These are phyloP conservation scores for Epizoanthus stellaris DNA, from an alignment of 92 coral and sea anemone species.

Conservation along the genomic window DNA sequence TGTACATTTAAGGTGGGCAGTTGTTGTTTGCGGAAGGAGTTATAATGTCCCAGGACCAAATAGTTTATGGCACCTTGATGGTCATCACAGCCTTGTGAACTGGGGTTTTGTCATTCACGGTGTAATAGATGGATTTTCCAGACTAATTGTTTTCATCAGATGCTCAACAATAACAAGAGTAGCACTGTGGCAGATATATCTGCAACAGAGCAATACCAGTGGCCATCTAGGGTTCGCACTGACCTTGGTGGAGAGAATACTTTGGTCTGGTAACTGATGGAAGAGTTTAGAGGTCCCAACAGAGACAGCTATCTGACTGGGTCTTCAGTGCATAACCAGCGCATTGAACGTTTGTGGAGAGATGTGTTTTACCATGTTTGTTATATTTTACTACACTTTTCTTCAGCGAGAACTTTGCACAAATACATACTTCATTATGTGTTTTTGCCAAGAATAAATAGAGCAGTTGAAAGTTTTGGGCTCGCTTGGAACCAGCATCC, in stretches of 20 bases:
- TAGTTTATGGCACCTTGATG: conserved; percentile 70
- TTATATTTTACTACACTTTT: conserved; percentile 38
- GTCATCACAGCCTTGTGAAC: conserved; percentile 46
- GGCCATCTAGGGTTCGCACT: conserved; percentile 58
- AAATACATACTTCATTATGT: conserved; percentile 38
- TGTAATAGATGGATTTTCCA: conserved; percentile 49
- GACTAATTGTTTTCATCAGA: conserved; percentile 33
- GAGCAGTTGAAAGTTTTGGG: conserved; percentile 20
- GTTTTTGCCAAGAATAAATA: conserved; percentile 40
- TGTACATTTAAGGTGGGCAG: conserved; percentile 51
- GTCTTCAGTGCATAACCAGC: conserved; percentile 38
- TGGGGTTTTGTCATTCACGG: conserved; percentile 62
- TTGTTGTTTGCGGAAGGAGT: conserved; percentile 42
- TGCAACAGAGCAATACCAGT: conserved; percentile 9
- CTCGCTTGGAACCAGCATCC: background rate
- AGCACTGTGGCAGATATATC: conserved; percentile 10
- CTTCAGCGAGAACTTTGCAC: conserved; percentile 18
- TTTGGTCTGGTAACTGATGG: conserved; percentile 50
- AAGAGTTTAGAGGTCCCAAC: conserved; percentile 45
- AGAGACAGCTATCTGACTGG: conserved; percentile 61
- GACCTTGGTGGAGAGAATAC: conserved; percentile 65
- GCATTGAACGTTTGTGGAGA: conserved; percentile 32
- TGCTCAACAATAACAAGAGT: conserved; percentile 43
- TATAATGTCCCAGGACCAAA: conserved; percentile 44
- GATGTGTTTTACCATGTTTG: conserved; percentile 28